These are phyloP conservation scores for Enhydra lutris DNA, from an alignment of 2,113 vertebrate species.

Conservation along the genomic window DNA sequence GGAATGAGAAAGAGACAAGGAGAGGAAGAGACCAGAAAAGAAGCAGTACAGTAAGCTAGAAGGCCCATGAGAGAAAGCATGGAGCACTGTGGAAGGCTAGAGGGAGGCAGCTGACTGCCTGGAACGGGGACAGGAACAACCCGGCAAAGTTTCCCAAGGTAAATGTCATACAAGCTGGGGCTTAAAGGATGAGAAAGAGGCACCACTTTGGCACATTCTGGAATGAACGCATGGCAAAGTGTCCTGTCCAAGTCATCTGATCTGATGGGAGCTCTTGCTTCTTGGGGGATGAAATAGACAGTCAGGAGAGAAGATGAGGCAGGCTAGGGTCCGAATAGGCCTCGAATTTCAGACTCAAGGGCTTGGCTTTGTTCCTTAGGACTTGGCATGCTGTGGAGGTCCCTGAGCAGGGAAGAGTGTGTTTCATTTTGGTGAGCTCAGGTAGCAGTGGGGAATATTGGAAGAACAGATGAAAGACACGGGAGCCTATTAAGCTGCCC, in stretches of 20 bases:
- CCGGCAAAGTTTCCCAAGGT: not conserved
- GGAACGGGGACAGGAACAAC: not conserved
- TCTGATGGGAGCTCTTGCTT: not conserved
- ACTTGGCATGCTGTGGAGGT: not conserved
- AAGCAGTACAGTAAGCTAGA: not conserved
- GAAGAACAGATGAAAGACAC: not conserved
- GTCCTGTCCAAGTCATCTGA: not conserved
- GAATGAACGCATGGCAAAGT: not conserved
- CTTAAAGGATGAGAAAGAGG: not conserved
- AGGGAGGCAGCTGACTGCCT: not conserved
- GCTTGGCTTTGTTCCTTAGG: not conserved
- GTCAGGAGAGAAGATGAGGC: not conserved
- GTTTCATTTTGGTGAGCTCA: not conserved
- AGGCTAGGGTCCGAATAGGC: not conserved
- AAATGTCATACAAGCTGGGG: not conserved
- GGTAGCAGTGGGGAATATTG: not conserved
- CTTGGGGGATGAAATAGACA: not conserved
- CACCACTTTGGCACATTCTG: not conserved
- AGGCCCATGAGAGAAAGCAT: not conserved
- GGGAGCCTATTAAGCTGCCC: not conserved
- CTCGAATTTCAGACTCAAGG: not conserved
- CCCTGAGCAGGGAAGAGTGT: not conserved
- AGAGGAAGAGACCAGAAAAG: not conserved
- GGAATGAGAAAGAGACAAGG: not conserved
- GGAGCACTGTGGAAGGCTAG: not conserved